These are phyloP conservation scores for Tyria jacobaeae DNA, from an alignment of 2,888 invertebrate species.

Conservation along the genomic window DNA sequence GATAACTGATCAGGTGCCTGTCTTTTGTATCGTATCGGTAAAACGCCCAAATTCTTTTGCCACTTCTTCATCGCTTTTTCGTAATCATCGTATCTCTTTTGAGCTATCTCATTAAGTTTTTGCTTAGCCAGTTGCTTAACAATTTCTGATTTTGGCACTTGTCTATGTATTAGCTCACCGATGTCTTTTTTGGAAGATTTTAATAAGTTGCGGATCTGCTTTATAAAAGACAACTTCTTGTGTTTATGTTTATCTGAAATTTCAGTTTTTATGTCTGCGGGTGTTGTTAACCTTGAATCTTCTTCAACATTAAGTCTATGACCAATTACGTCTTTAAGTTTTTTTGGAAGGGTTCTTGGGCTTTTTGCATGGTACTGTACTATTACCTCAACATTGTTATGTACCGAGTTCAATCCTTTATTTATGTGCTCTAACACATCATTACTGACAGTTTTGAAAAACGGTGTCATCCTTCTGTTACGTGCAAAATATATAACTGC, in stretches of 20 bases:
- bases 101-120: slow-evolving; percentile 56
- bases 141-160: slow-evolving; percentile 59
- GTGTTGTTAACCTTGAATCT: background rate
- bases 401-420: slow-evolving; percentile 49
- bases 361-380: slow-evolving; percentile 34
- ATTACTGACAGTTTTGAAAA: slow-evolving; percentile 48
- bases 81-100: slow-evolving; percentile 57
- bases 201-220: slow-evolving; percentile 62
- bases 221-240: slow-evolving; percentile 63
- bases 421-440: slow-evolving; percentile 53
- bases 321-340: background rate
- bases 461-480: slow-evolving; percentile 57
- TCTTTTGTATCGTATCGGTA: slow-evolving; percentile 55
- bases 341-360: slow-evolving; percentile 5
- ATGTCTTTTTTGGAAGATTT: slow-evolving; percentile 64
- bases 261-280: slow-evolving; percentile 8
- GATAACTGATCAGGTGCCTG: slow-evolving; percentile 44
- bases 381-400: slow-evolving; percentile 51
- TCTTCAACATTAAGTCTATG: background rate
- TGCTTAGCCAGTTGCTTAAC: slow-evolving; percentile 60
- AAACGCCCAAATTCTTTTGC: slow-evolving; percentile 63
- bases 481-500: slow-evolving; percentile 57
- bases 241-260: slow-evolving; percentile 18
- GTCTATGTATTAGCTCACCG: slow-evolving; percentile 52
- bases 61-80: slow-evolving; percentile 65